Conservation (phyloP, 2,113 vertebrate species). For the Menura novaehollandiae region DNA sequence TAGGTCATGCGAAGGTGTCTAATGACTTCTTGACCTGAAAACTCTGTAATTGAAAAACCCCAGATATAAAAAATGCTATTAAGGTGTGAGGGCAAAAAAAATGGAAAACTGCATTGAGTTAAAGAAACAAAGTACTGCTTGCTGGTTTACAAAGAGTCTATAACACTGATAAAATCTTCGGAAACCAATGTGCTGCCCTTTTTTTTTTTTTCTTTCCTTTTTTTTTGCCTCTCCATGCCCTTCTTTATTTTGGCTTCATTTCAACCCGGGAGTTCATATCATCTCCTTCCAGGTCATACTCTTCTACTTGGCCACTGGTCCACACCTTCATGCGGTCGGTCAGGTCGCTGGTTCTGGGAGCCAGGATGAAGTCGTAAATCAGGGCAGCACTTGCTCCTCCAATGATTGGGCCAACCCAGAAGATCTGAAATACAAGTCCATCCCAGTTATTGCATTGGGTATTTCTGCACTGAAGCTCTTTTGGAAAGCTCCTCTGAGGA, state of each 20-base stretch:
- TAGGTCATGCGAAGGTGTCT: not conserved
- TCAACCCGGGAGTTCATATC: conserved; percentile 78
- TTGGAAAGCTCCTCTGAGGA: not conserved
- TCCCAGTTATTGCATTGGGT: not conserved
- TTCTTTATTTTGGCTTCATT: conserved; percentile 81
- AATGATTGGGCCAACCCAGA: conserved; percentile 81
- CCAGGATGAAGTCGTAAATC: conserved; percentile 82
- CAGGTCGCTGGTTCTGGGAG: conserved; percentile 72
- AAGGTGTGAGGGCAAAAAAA: not conserved
- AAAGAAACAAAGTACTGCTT: conserved; percentile 42
- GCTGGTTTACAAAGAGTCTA: conserved; percentile 69
- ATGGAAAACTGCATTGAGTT: conserved; percentile 35
- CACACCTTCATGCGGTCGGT: conserved; percentile 87
- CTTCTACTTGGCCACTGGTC: conserved; percentile 86
- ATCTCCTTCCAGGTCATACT: conserved; percentile 77
- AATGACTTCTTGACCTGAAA: not conserved
- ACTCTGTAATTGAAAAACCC: not conserved
- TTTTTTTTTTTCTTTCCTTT: not conserved
- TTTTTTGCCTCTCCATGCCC: not conserved
- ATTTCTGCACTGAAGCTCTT: not conserved
- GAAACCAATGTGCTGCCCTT: conserved; percentile 19
- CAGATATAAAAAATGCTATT: not conserved
- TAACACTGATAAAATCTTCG: conserved; percentile 59
- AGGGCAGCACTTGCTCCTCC: conserved; percentile 73
- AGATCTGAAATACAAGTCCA: conserved; percentile 64